Evolutionary conservation across 2,888 invertebrate genomes (phyloP), one percentile per base, ranked within the genome.

Genomic region (Meliscaeva auricollis): DNA sequence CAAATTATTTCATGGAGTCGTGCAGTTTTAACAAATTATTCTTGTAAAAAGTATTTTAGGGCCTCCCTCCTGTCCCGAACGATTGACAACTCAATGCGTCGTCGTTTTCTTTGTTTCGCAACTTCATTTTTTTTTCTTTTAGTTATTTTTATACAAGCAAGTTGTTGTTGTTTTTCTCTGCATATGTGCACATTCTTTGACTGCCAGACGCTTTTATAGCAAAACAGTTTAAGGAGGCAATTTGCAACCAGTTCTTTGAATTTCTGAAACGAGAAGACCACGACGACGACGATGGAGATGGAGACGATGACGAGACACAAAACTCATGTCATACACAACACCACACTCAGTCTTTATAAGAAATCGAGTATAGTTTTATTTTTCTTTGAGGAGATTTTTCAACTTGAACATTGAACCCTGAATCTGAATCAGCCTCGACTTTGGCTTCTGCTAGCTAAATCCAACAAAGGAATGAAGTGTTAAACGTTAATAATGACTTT

Each of bases 121-220:
- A 72, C 75, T 80, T 35, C 41, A 72, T 66, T 76, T 70, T 38
- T 3, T 8, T 38, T 58, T 38, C 44, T 30, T 38, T 68, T 60
- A 35, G 56, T 74, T 74, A 46, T 32, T 64, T 76, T 76, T 44
- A 26, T 20, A 38, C 38, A 13, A 38, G 11, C 3, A 9, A 9
- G 7, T 26, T 64, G 58, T 64, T n/a, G n/a, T n/a, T n/a, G n/a
- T 64, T 30, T 52, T 69, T 70, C 48, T n/a, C 35, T 46, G 56
- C 70, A 80, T 70, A 75, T 68, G 84, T 72, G 48, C 32, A 58
- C 70, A 79, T 79, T 74, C 74, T 62, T 79, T 38, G 60, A 26
- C 30, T 68, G 70, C 75, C 79, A 79, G 77, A 72, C 83, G 46
- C 46, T 75, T 84, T 84, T 75, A 78, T 84, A 75, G 66, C 79